Percentiles rank a stretch among this genome's conserved stretches.
phyloP scores from a whole-genome alignment of 2,888 invertebrate species.

The Drosophila silvestris region DNA sequence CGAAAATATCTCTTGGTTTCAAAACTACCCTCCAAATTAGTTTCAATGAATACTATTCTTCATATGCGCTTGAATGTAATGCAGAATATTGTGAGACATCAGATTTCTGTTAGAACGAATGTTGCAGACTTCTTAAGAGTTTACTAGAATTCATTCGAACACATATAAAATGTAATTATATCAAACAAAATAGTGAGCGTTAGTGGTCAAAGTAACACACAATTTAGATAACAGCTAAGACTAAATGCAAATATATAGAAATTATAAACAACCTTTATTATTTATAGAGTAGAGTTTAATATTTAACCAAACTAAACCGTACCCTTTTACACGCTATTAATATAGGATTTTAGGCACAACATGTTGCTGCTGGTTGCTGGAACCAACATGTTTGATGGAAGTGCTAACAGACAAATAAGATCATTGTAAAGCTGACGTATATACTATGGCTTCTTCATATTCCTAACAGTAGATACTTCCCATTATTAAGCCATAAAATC shows the following conservation, averaged over 20 bases:
- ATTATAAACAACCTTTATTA: not conserved
- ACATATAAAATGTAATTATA: not conserved
- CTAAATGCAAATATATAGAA: not conserved
- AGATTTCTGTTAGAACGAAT: no score
- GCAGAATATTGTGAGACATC: no score
- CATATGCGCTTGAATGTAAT: no score
- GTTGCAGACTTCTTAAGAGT: no score
- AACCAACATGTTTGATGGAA: constrained; percentile 1
- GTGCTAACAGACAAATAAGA: not conserved
- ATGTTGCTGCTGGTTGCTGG: constrained; percentile 7
- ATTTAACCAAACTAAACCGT: not conserved
- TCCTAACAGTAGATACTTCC: not conserved
- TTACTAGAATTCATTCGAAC: no score
- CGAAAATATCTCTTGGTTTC: not conserved
- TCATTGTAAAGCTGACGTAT: not conserved
- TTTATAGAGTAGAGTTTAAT: not conserved
- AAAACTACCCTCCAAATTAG: not conserved
- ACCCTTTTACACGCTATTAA: not conserved
- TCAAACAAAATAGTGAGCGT: not conserved
- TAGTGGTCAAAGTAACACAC: not conserved
- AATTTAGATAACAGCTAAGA: not conserved
- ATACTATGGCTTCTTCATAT: not conserved
- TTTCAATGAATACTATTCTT: not conserved
- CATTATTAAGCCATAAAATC: not conserved
- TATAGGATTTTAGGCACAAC: not conserved